phyloP scores from a whole-genome alignment of 2,888 invertebrate species.

The Automeris io region DNA sequence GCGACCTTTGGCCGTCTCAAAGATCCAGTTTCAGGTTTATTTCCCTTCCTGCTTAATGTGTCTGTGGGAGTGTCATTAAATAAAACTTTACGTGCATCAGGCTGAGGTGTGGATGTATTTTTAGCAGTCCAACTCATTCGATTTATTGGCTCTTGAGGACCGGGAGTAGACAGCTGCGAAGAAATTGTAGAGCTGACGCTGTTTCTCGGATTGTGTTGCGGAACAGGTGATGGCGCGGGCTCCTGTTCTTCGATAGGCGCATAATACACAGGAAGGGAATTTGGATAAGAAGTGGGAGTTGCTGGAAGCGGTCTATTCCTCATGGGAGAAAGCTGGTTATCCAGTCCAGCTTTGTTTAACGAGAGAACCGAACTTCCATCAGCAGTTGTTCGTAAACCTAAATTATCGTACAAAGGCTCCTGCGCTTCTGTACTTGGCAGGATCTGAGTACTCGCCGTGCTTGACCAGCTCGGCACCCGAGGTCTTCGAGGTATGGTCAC shows the following conservation, averaged over 20 bases:
- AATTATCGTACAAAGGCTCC: constrained; percentile 91
- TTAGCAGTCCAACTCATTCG: constrained; percentile 74
- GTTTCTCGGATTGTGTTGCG: constrained; percentile 64
- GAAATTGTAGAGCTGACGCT: constrained; percentile 70
- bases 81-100: constrained; percentile 59
- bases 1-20: constrained; percentile 52
- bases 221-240: constrained; percentile 69
- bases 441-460: constrained; percentile 77
- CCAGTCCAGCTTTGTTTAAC: constrained; percentile 82
- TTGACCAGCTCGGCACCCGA: constrained; percentile 88
- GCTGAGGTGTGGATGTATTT: constrained; percentile 65
- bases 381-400: constrained; percentile 89
- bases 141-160: constrained; percentile 69
- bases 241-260: constrained; percentile 75
- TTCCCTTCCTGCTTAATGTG: constrained; percentile 62
- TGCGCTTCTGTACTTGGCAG: constrained; percentile 71
- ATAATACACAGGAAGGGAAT: constrained; percentile 63
- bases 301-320: constrained; percentile 80
- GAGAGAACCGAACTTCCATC: constrained; percentile 90
- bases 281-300: constrained; percentile 71
- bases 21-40: constrained; percentile 74
- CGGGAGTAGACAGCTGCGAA: constrained; percentile 64
- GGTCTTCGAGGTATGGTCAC: constrained; percentile 92
- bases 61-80: constrained; percentile 55
- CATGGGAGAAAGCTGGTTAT: constrained; percentile 76